Conservation (phyloP, 1,140 invertebrate genomes). For the Epicauta chinensis region DNA sequence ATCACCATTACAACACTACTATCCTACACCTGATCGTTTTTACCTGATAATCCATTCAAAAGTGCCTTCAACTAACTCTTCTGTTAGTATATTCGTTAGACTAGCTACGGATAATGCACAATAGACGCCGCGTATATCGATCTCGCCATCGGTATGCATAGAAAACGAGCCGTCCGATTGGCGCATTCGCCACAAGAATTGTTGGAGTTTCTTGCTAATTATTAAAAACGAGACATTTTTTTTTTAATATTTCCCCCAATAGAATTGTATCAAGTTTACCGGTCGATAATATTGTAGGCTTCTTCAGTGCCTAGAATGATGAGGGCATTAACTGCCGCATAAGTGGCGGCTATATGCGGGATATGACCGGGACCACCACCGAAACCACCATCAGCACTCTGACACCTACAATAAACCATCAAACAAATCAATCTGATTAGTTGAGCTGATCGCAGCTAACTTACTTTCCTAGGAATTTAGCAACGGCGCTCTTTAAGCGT, state of each 20-base stretch:
- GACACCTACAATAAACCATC: constrained; percentile 54
- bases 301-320: constrained; percentile 82
- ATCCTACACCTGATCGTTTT: neutral
- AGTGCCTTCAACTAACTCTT: constrained; percentile 75
- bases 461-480: constrained; percentile 57
- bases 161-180: constrained; percentile 83
- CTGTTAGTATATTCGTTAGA: constrained; percentile 67
- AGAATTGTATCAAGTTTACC: constrained; percentile 46
- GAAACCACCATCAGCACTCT: constrained; percentile 80
- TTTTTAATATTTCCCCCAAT: neutral
- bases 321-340: constrained; percentile 91
- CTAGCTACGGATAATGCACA: constrained; percentile 88
- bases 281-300: constrained; percentile 81
- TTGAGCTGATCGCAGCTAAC: no score
- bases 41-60: constrained; percentile 81
- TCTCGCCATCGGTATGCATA: constrained; percentile 90
- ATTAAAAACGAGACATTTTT: neutral
- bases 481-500: constrained; percentile 56
- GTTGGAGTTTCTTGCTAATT: constrained; percentile 56
- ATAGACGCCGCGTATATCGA: constrained; percentile 91
- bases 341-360: constrained; percentile 92
- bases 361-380: constrained; percentile 88
- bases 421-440: no score
- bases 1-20: neutral
- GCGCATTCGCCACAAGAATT: constrained; percentile 72